Evolutionary conservation across 2,113 vertebrate genomes (phyloP).

Genomic region (Dunckerocampus dactyliophorus): DNA sequence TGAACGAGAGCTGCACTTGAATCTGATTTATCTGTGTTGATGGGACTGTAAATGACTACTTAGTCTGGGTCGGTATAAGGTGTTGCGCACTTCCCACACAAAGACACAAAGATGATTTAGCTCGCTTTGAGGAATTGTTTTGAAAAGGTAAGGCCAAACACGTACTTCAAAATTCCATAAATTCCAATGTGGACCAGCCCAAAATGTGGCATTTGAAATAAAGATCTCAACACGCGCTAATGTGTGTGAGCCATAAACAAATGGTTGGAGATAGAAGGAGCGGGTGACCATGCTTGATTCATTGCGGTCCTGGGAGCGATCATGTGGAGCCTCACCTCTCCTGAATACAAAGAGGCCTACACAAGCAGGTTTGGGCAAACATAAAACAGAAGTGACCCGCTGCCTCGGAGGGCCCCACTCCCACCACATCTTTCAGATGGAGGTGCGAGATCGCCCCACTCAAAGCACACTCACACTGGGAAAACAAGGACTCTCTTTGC

Average conservation of each 20-base stretch:
- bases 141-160: conserved; percentile 47
- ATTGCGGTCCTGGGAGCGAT: conserved; percentile 38
- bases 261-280: background rate
- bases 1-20: no score
- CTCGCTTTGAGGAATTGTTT: conserved; percentile 52
- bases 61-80: background rate
- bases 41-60: conserved; percentile 34
- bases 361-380: conserved; percentile 40
- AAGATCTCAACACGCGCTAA: conserved; percentile 19
- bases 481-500: conserved; percentile 40
- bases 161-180: conserved; percentile 42
- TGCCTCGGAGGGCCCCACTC: conserved; percentile 42
- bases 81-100: conserved; percentile 27
- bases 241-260: conserved; percentile 20
- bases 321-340: conserved; percentile 31
- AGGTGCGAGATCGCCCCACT: conserved; percentile 7
- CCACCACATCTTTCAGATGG: conserved; percentile 50
- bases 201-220: conserved; percentile 19
- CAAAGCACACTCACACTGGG: conserved; percentile 15
- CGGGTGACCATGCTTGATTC: conserved; percentile 25
- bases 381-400: conserved; percentile 60
- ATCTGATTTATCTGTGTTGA: background rate
- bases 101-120: conserved; percentile 42
- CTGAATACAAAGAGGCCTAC: conserved; percentile 33
- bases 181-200: conserved; percentile 5